phyloP scores from a whole-genome alignment of 2,888 invertebrate species.

The Folsomia manolachei region DNA sequence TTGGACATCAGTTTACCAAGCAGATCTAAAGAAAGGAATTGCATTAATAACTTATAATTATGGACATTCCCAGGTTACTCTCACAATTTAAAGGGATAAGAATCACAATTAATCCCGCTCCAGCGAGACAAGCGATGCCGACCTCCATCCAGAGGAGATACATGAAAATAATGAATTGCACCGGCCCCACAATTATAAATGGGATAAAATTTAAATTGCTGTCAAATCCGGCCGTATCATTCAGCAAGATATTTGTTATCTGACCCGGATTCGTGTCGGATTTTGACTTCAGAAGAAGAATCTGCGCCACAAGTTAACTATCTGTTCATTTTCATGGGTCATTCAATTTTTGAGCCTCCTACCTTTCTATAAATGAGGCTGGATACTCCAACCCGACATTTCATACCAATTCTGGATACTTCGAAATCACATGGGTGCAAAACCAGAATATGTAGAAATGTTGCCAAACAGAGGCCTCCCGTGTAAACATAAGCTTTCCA shows the following conservation, averaged over 20 bases:
- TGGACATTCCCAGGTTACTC: constrained; percentile 10
- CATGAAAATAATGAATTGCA: constrained; percentile 75
- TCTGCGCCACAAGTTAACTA: no score
- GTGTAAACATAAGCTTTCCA: constrained; percentile 43
- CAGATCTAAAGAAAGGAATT: neutral
- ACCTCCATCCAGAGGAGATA: constrained; percentile 75
- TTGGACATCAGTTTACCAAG: constrained; percentile 55
- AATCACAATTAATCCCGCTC: constrained; percentile 74
- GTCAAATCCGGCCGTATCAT: constrained; percentile 91
- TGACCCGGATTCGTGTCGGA: constrained; percentile 81
- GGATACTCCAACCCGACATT: constrained; percentile 75
- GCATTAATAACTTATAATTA: constrained; percentile 3
- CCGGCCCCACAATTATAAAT: constrained; percentile 85
- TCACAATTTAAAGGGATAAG: constrained; percentile 80
- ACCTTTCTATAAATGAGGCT: constrained; percentile 81
- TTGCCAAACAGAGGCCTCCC: constrained; percentile 39
- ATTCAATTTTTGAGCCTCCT: no score
- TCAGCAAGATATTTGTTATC: constrained; percentile 87
- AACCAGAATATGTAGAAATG: constrained; percentile 71
- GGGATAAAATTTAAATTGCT: constrained; percentile 83
- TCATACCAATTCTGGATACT: constrained; percentile 77
- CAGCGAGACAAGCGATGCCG: constrained; percentile 69
- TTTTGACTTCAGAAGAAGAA: constrained; percentile 63
- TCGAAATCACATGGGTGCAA: constrained; percentile 87
- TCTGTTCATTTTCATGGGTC: no score